phyloP scores from a whole-genome alignment of 2,113 vertebrate species.

The Alligator sinensis region DNA sequence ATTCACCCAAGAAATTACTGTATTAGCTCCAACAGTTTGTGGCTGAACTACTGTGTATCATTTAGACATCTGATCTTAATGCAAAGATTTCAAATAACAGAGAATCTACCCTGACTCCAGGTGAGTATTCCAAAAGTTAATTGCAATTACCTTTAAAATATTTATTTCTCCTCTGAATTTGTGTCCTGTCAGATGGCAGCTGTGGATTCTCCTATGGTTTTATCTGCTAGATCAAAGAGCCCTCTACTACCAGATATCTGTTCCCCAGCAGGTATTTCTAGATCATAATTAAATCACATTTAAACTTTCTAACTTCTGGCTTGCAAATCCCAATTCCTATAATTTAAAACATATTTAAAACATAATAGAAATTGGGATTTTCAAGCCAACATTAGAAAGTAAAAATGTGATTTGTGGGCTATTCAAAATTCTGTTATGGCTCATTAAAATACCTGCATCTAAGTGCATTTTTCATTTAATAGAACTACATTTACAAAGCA shows the following conservation, averaged over 20 bases:
- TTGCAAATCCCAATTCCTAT: background rate
- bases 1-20: background rate
- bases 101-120: background rate
- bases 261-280: background rate
- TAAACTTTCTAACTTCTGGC: background rate
- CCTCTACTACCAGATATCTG: rapidly evolving
- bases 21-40: background rate
- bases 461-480: background rate
- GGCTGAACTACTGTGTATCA: background rate
- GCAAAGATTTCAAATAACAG: background rate
- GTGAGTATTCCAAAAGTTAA: background rate
- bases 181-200: background rate
- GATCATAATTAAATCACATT: background rate
- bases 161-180: background rate
- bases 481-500: background rate
- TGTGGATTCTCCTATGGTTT: background rate
- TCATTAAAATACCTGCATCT: background rate
- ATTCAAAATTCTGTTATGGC: background rate
- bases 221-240: background rate
- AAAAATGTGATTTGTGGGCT: background rate
- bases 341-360: background rate
- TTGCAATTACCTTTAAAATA: background rate
- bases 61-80: background rate
- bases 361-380: too few relatives aligned
- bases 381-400: background rate